Evolutionary conservation across 2,888 invertebrate species (phyloP).

Genomic region (Eristalinus aeneus): DNA sequence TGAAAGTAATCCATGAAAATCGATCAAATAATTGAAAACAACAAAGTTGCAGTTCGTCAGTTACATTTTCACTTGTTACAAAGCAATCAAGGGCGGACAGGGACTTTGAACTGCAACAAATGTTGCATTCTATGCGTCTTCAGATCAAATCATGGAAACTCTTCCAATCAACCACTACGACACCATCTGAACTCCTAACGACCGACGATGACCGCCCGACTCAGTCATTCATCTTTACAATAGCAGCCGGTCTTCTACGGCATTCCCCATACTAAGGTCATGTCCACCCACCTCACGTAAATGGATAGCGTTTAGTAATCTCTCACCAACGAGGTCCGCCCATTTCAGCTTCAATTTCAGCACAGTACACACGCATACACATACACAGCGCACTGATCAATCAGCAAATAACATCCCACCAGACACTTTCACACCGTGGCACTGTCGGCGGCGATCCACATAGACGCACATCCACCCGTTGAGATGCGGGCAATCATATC

Average conservation of each 20-base stretch:
- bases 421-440: slow-evolving; percentile 63
- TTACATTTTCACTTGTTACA: no score
- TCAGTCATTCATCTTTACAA: slow-evolving; percentile 30
- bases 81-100: no score
- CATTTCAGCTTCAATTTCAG: slow-evolving; percentile 27
- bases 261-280: slow-evolving; percentile 12
- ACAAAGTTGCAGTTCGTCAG: no score
- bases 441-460: slow-evolving; percentile 19
- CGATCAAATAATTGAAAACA: no score
- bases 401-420: slow-evolving; percentile 67
- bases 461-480: neutral
- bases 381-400: slow-evolving; percentile 48
- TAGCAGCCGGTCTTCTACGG: neutral
- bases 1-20: no score
- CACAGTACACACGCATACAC: slow-evolving; percentile 22
- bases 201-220: neutral
- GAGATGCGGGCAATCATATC: slow-evolving; percentile 50
- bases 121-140: no score
- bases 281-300: slow-evolving; percentile 63
- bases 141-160: no score
- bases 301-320: slow-evolving; percentile 42
- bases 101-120: no score
- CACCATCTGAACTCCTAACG: neutral
- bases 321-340: slow-evolving; percentile 15
- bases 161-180: neutral